Evolutionary conservation across 2,113 vertebrate genomes (phyloP), one percentile per base, ranked within the genome.

Genomic region (Sigmodon hispidus): DNA sequence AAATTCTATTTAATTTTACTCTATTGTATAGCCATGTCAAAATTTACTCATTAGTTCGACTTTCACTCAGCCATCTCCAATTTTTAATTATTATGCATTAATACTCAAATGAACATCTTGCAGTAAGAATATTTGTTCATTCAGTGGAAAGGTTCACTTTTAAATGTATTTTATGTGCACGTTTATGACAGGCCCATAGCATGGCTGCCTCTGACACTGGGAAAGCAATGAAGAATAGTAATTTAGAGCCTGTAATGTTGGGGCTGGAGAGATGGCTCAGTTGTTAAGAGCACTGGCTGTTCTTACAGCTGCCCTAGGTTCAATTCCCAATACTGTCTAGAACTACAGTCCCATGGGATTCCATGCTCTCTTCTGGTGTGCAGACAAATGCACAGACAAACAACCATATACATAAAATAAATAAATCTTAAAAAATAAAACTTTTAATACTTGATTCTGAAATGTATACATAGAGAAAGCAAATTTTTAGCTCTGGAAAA

Each of bases 31-130:
- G 83, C 17, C 85, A 34, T 89, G 55, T 84, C 73, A 79, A 83
- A 96, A 67, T 85, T 22, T 85, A 67, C 9, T 93, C 34, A n/a
- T 90, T 52, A 90, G 36, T 36, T 12, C 59, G 24, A 19, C 57
- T 84, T 61, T 87, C 19, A 40, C 57, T 48, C 36, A 59, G 16
- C 19, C 40, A 6, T 95, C 59, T 90, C 86, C 19, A 95, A 36
- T 52, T 93, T 94, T 88, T 81, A 55, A 72, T 17, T 89, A 75
- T n/a, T 92, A 17, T 87, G n/a, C 94, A 96, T 67, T 50, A 92
- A 91, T 55, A 21, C 73, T 43, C 15, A 57, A 90, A 40, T 59
- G 63, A 93, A 94, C 65, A 94, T 52, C 45, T 88, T 93, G 93
- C 48, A 89, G 36, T 40, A 83, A 75, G 93, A 92, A 77, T 7